Percentiles rank a stretch among this genome's conserved stretches.
Conservation (phyloP, 2,888 invertebrate species). For the Altica lythri region DNA sequence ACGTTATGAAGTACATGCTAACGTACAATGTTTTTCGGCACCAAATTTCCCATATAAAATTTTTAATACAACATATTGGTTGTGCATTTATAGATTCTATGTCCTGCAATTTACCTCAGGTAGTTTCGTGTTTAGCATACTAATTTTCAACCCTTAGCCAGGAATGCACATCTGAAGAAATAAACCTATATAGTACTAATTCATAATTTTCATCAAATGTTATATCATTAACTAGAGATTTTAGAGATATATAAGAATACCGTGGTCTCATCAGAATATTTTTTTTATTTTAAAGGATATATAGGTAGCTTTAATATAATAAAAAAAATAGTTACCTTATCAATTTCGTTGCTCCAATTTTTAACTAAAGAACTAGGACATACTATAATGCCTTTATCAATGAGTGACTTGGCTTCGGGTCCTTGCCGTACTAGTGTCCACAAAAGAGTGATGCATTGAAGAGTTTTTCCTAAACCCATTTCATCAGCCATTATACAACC, state of each 20-base stretch:
- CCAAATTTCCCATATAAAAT: no score
- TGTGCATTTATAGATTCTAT: no score
- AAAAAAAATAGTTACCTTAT: slow-evolving; percentile 62
- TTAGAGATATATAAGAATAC: no score
- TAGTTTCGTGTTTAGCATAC: no score
- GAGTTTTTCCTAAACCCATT: slow-evolving; percentile 98
- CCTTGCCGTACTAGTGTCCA: slow-evolving; percentile 95
- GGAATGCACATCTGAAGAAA: no score
- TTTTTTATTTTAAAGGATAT: slow-evolving; percentile 1
- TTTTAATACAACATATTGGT: no score
- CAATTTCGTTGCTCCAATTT: slow-evolving; percentile 99
- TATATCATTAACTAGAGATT: no score
- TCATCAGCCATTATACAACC: slow-evolving; percentile 99
- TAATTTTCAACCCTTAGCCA: no score
- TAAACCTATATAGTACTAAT: neutral
- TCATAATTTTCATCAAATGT: neutral
- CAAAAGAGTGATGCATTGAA: slow-evolving; percentile 94
- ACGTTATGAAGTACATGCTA: no score
- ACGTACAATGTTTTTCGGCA: no score
- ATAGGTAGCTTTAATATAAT: neutral
- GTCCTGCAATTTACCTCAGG: no score
- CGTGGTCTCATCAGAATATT: neutral
- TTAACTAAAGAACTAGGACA: slow-evolving; percentile 97
- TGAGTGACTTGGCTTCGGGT: slow-evolving; percentile 86
- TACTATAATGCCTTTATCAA: slow-evolving; percentile 93